Base-by-base conservation (phyloP, 2,113 vertebrate genomes). In the Cygnus atratus region DNA sequence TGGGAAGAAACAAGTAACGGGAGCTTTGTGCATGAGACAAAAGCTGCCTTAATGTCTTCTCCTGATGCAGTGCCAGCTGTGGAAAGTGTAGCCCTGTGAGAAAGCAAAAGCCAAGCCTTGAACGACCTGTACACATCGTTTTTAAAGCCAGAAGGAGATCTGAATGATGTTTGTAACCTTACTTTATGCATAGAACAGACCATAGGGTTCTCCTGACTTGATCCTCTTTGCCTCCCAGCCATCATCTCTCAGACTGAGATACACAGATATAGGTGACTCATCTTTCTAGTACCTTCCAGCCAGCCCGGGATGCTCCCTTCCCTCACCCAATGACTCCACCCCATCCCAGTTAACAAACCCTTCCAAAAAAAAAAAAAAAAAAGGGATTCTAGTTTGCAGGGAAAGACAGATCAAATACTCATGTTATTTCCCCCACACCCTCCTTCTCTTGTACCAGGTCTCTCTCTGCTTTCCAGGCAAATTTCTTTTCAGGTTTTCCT, bases 261-360 rank as follows among this genome's bases (percentile, higher is more conserved):
- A 37, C 25, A 25, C 12, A 37, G 21, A 16, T 12, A 22, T 2
- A 15, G 6, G 3, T 43, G 26, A 29, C 17, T 26, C 1, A 2
- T 78, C 90, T 66, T 50, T 35, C 39, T 41, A n/a, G 21, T 4
- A 18, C 9, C 17, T 66, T 82, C 50, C 84, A 25, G 24, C 44
- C 44, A 63, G 11, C 37, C 26, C 68, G 74, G 44, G 55, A 61
- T 78, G 6, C 2, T 90, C 48, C 55, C 3, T 21, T 88, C n/a
- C 24, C 28, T 52, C 20, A 21, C 21, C 46, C 46, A 48, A 22
- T 21, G 46, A 48, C 46, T 21, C 46, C 50, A 52, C 11, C 21
- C 29, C 46, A 11, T 52, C 22, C 46, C 29, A 21, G 52, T 24
- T n/a, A 46, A 71, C 7, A n/a, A 93, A 16, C 9, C 16, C 19